phyloP scores from a whole-genome alignment of 2,113 vertebrate genomes.

The Oenanthe melanoleuca region DNA sequence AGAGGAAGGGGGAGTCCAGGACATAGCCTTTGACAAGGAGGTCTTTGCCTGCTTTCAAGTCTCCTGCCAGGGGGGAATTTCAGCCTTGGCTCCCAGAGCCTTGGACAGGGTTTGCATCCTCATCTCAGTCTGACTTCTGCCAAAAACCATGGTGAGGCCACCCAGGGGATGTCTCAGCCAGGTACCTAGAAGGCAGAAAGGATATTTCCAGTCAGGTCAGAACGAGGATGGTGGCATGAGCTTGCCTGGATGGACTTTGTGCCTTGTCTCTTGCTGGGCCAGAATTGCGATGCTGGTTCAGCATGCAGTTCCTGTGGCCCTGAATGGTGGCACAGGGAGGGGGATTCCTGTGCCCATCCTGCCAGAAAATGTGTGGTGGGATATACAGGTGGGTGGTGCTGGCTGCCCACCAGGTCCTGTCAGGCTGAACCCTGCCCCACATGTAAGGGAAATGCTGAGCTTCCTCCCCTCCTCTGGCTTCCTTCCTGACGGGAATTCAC shows the following conservation, averaged over 20 bases:
- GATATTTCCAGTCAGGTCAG: not conserved
- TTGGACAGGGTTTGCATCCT: not conserved
- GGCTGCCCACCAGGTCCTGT: not conserved
- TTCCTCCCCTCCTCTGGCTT: slow-evolving; percentile 58
- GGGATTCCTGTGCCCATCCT: not conserved
- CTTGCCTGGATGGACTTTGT: not conserved
- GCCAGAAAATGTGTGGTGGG: too few species aligned
- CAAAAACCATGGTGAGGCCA: not conserved
- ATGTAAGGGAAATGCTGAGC: slow-evolving; percentile 22
- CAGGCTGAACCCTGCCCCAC: not conserved
- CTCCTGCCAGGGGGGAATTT: not conserved
- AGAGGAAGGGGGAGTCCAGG: not conserved
- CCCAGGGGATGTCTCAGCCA: not conserved
- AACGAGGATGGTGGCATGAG: not conserved
- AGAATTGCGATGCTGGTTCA: not conserved
- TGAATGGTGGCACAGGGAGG: not conserved
- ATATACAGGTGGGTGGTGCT: not conserved
- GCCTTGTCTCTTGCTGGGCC: not conserved
- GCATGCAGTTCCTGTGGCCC: fast-evolving
- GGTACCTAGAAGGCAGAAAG: not conserved
- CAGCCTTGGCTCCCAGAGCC: not conserved
- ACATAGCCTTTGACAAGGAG: not conserved
- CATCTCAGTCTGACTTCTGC: not conserved
- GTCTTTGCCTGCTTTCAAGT: not conserved
- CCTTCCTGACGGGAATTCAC: slow-evolving; percentile 53